Base-by-base conservation (phyloP, 2,888 invertebrate genomes). In the Polydesmus complanatus region DNA sequence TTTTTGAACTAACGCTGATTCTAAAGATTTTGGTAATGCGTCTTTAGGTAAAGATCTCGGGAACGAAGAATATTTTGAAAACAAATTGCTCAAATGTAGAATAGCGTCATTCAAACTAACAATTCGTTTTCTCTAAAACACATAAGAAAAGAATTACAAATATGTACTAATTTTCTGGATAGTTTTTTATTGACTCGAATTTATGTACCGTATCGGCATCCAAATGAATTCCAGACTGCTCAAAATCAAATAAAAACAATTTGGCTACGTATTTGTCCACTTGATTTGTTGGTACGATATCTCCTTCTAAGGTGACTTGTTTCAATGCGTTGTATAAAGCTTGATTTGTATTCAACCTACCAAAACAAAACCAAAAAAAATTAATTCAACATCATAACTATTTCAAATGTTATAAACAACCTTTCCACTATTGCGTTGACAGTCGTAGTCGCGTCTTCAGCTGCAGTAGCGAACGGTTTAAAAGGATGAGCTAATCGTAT, bases 181-280 rank as follows among this genome's bases (percentile, higher is more conserved):
- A 37, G 37, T 14, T 8, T 37, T 37, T 5, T 14, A 21, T n/a
- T 23, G 5, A 14, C 27, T 1, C 47, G 22, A 47, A 21, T 47
- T 21, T 11, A 11, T 50, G 19, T 56, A 61, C 63, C 52, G 85
- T 81, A 0, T 77, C 75, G 64, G 90, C 86, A 8, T 84, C 81
- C 62, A 98, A 77, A 73, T 98, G 96, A 63, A 99, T 97, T 1
- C 97, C 98, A 71, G 91, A 88, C 73, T 95, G 94, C 72, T 98
- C 95, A 75, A 98, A 98, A 76, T 65, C 47, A 69, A 93, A 91
- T 3, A 96, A 77, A 73, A 98, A 96, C 54, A 98, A 77, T 68
- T 85, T 81, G 0, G 88, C 85, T 0, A 97, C 88, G 71, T 94
- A 87, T 61, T 83, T 76, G 72, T 98, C 97, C 0, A 89, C 83